Percentiles rank a stretch among this genome's conserved stretches.
Conservation (phyloP, 2,888 invertebrate species). For the Scaeva pyrastri region DNA sequence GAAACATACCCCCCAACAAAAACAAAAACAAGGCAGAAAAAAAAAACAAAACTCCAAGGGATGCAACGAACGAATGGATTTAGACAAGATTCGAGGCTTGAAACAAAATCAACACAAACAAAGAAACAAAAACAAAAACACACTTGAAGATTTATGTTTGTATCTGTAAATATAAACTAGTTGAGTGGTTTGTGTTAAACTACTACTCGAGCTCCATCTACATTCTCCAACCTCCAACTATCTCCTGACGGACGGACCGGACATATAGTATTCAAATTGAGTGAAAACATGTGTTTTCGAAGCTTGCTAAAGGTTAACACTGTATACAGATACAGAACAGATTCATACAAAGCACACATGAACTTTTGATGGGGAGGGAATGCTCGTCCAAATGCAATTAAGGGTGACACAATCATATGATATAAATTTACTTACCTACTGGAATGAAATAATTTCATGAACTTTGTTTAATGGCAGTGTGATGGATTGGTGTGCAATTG, state of each 20-base stretch:
- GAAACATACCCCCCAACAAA: not conserved
- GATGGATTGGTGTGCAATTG: constrained; percentile 45
- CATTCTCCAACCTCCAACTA: not conserved
- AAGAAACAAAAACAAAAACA: constrained; percentile 40
- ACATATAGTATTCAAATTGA: constrained; percentile 53
- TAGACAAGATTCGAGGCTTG: constrained; percentile 15
- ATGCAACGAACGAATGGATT: constrained; percentile 31
- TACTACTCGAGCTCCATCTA: no score
- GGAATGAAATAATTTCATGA: constrained; percentile 48
- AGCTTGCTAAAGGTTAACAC: constrained; percentile 51
- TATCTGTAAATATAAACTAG: constrained; percentile 56
- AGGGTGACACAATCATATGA: constrained; percentile 31
- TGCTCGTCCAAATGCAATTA: constrained; percentile 19
- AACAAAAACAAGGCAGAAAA: not conserved
- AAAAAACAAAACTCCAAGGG: no score
- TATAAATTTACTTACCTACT: constrained; percentile 27
- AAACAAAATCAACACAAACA: constrained; percentile 42
- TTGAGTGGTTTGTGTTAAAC: constrained; percentile 63
- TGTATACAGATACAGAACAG: not conserved
- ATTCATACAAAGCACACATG: not conserved
- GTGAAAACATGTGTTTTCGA: constrained; percentile 69
- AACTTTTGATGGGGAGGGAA: constrained; percentile 1
- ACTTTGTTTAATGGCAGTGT: constrained; percentile 40
- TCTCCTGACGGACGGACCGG: no score
- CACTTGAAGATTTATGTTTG: constrained; percentile 60